phyloP scores from a whole-genome alignment of 2,797 vertebrate genomes.

The Nannoperca australis region DNA sequence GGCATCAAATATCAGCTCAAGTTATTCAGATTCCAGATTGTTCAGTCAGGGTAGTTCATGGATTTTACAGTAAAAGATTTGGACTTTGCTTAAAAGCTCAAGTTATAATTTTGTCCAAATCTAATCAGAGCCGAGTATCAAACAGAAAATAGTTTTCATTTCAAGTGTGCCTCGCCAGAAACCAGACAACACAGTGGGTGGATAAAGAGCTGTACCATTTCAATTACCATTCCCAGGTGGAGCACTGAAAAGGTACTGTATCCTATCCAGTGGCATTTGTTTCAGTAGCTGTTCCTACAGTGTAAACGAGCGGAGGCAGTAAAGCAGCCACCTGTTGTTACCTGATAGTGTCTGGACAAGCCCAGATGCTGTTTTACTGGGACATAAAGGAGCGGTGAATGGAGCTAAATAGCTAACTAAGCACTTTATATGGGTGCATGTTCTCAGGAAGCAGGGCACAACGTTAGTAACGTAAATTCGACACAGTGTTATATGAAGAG shows the following conservation, averaged over 20 bases:
- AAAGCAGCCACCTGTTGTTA: conserved; percentile 86
- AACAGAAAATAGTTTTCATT: conserved; percentile 40
- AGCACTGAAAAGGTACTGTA: conserved; percentile 65
- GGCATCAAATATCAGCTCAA: conserved; percentile 54
- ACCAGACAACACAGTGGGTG: conserved; percentile 38
- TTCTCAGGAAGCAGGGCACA: conserved; percentile 71
- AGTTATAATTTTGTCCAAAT: conserved; percentile 24
- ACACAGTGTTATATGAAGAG: conserved; percentile 36
- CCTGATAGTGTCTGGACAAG: conserved; percentile 85
- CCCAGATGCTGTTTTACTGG: conserved; percentile 86
- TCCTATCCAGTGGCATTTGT: conserved; percentile 76
- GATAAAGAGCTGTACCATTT: conserved; percentile 63
- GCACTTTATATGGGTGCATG: conserved; percentile 78
- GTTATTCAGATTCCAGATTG: conserved; percentile 45
- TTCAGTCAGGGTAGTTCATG: conserved; percentile 27
- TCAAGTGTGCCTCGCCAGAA: conserved; percentile 39
- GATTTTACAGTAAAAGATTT: conserved; percentile 33
- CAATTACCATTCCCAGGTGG: conserved; percentile 70
- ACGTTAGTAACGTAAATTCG: conserved; percentile 48
- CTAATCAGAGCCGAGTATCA: conserved; percentile 25
- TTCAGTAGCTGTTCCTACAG: conserved; percentile 78
- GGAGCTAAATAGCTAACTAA: conserved; percentile 83
- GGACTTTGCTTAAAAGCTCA: conserved; percentile 28
- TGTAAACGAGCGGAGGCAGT: conserved; percentile 82
- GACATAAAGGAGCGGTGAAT: conserved; percentile 82